Evolutionary conservation across 2,113 vertebrate species (phyloP), one percentile per base, ranked within the genome.

Genomic region (Micromys minutus): DNA sequence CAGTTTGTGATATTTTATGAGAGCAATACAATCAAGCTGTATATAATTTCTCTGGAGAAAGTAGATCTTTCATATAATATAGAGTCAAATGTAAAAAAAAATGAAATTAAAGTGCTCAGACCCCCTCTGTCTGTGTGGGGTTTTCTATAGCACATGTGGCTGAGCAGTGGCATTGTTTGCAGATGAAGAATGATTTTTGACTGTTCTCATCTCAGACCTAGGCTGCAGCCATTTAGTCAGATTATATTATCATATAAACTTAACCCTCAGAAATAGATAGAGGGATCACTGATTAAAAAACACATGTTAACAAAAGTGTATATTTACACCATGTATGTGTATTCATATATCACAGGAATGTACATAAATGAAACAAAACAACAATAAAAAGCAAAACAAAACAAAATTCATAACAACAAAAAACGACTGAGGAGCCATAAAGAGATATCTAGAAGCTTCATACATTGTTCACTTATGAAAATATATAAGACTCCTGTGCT

Each of bases 401-500:
- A 52, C 63, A 63, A 63, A 63, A 63, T 63, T 9, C 24, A 29
- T 11, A 72, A n/a, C 1, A 61, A 31, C 12, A 52, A 15, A 59
- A 59, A 61, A 63, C 61, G 52, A 81, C 3, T 21, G 6, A 21
- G 26, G 13, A 11, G 31, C 16, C 81, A 0, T 6, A 24, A 22
- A 1, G 19, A 42, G 31, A 45, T 55, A 75, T 39, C 5, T 63
- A 84, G 50, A 29, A 87, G 42, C 5, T 29, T 77, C n/a, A 93
- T 29, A 80, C 55, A 63, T 39, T 24, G 67, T 0, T 93, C 8
- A 76, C 57, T 92, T 52, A 26, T 5, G 91, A 57, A 83, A 98
- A 86, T 34, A 92, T 91, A 65, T 52, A 36, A 47, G 84, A 69
- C 29, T 50, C 87, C 39, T 12, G 69, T 89, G 63, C 92, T 93